These are phyloP conservation scores for Sceloporus tristichus DNA, from an alignment of 2,113 vertebrate species.

Conservation along the genomic window DNA sequence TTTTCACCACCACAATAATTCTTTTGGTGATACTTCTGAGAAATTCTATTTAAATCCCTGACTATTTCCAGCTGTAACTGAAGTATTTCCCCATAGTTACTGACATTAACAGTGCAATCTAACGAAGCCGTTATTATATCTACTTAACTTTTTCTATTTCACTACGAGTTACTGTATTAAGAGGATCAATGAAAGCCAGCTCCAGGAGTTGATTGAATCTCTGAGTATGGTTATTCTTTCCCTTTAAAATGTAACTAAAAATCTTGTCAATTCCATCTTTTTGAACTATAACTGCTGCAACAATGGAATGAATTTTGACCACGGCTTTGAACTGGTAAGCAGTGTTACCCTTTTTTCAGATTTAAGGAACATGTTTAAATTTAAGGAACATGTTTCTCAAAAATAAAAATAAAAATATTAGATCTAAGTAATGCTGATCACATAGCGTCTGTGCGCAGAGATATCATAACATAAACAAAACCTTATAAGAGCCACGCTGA, in stretches of 20 bases:
- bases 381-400: background rate
- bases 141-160: background rate
- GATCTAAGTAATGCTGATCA: background rate
- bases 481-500: background rate
- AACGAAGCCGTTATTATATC: background rate
- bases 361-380: background rate
- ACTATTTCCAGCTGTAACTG: slow-evolving; percentile 4
- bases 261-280: background rate
- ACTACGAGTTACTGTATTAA: background rate
- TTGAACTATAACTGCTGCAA: background rate
- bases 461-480: background rate
- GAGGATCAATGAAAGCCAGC: background rate
- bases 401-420: background rate
- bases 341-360: background rate
- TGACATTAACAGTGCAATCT: background rate
- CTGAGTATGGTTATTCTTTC: background rate
- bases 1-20: slow-evolving; percentile 48
- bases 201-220: background rate
- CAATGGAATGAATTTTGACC: background rate
- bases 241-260: background rate
- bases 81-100: background rate
- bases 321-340: background rate
- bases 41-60: slow-evolving; percentile 18
- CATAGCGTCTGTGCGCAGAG: background rate
- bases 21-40: slow-evolving; percentile 26